Percentiles rank a stretch among this genome's conserved stretches.
Conservation (phyloP, 2,797 vertebrate genomes). For the Siniperca scherzeri region DNA sequence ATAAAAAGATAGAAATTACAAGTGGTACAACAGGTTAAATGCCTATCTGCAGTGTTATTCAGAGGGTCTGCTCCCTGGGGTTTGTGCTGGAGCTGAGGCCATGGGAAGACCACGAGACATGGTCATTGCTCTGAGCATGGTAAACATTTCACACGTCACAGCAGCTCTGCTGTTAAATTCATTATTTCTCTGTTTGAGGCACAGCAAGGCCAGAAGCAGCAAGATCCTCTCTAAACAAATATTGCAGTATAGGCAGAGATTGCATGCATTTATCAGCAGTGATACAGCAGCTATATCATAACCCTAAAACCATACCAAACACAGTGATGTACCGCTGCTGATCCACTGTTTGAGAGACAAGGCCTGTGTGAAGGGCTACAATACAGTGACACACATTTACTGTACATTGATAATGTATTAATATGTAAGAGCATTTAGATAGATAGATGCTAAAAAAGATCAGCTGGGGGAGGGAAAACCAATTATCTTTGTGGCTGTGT, state of each 20-base stretch:
- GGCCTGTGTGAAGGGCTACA: neutral
- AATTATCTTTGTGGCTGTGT: too few species aligned
- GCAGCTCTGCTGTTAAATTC: slow-evolving; percentile 64
- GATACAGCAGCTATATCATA: slow-evolving; percentile 24
- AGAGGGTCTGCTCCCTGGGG: slow-evolving; percentile 56
- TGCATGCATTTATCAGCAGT: slow-evolving; percentile 11
- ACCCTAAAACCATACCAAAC: slow-evolving; percentile 49
- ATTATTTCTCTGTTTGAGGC: slow-evolving; percentile 58
- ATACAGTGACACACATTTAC: neutral
- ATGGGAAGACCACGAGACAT: slow-evolving; percentile 73
- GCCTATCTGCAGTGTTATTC: slow-evolving; percentile 33
- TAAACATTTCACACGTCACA: slow-evolving; percentile 69
- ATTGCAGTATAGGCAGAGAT: neutral
- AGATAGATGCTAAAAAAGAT: neutral
- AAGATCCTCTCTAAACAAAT: slow-evolving; percentile 38
- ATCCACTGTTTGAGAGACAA: slow-evolving; percentile 3
- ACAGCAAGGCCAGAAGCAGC: slow-evolving; percentile 1
- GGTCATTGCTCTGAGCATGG: slow-evolving; percentile 58
- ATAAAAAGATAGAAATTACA: neutral
- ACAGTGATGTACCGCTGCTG: slow-evolving; percentile 20
- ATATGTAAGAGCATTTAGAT: neutral
- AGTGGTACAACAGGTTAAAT: slow-evolving; percentile 9
- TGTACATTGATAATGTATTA: slow-evolving; percentile 1
- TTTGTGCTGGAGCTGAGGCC: slow-evolving; percentile 55
- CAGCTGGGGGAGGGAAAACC: too few species aligned